Evolutionary conservation across 2,113 vertebrate species (phyloP).

Genomic region (Ailuropoda melanoleuca): DNA sequence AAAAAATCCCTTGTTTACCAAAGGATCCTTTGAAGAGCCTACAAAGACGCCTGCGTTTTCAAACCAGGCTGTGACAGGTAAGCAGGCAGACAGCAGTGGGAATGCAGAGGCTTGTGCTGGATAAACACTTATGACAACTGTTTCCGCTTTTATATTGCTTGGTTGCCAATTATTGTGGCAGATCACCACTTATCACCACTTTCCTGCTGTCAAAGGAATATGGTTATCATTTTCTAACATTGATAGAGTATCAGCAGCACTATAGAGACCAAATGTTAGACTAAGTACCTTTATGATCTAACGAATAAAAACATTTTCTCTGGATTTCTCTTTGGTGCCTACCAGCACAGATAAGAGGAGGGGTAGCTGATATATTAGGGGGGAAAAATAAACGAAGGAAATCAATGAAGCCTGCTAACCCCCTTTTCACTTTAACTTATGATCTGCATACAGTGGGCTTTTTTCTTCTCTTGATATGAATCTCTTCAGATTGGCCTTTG

Average conservation of each 20-base stretch:
- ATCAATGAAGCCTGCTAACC: not conserved
- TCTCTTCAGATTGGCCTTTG: slow-evolving; percentile 2
- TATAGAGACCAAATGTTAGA: not conserved
- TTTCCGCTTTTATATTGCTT: not conserved
- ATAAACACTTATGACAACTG: not conserved
- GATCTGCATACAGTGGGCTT: not conserved
- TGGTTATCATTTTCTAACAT: not conserved
- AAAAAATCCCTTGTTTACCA: slow-evolving; percentile 37
- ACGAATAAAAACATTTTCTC: slow-evolving; percentile 42
- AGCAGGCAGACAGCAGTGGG: not conserved
- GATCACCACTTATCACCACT: not conserved
- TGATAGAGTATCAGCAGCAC: not conserved
- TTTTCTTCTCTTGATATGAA: not conserved
- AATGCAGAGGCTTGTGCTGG: not conserved
- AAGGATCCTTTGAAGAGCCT: slow-evolving; percentile 38
- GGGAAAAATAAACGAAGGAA: not conserved
- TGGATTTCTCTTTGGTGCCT: slow-evolving; percentile 11
- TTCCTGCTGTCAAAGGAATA: slow-evolving; percentile 35
- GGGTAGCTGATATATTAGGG: not conserved
- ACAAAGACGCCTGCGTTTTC: not conserved
- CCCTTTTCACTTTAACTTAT: slow-evolving; percentile 7
- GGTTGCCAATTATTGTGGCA: not conserved
- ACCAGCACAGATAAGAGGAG: not conserved
- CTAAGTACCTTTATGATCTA: slow-evolving; percentile 11
- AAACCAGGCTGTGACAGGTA: slow-evolving; percentile 20